Base-by-base conservation (phyloP, 2,797 vertebrate genomes). In the Tragelaphus oryx region DNA sequence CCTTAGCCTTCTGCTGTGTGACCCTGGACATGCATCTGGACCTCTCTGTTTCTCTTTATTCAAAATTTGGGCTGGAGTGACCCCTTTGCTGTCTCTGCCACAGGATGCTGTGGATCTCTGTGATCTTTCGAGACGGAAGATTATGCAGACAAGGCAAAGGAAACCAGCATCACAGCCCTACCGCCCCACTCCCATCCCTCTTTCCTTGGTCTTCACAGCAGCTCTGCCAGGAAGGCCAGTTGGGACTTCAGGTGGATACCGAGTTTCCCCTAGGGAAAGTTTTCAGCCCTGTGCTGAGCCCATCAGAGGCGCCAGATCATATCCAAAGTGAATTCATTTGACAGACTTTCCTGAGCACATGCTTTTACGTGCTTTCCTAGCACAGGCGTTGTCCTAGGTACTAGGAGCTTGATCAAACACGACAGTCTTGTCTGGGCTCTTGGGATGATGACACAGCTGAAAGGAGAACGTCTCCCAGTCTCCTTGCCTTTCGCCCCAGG, bases 31-130 rank as follows among this genome's bases (percentile, higher is more conserved):
- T 8, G 16, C 8, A 0, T 28, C 60, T n/a, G 30, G 76, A 50
- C 44, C 30, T 80, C 71, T 88, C 91, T 91, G 71, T 84, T 85
- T 65, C 52, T 75, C 26, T 91, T 62, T 17, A 44, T 80, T 81
- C 57, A 13, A 28, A 92, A 54, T 14, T 8, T 0, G 59, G 12
- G 57, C 65, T 37, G 13, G 41, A 48, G 57, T 22, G 65, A 55
- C 26, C 54, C 33, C 46, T 62, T 82, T 82, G 57, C 46, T 17
- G 0, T 37, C 57, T 62, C 74, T 85, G 87, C 74, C 26, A 1
- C 65, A 86, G 91, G 91, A 71, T 71, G 37, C 62, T 11, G 50
- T 60, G 83, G 65, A 18, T 59, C 7, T 37, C 76, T 87, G 87
- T 80, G 93, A 57, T 28, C 59, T 18, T 4, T 10, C 8, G n/a